Evolutionary conservation across 2,888 invertebrate genomes (phyloP).

Genomic region (Drosophila pegasa): DNA sequence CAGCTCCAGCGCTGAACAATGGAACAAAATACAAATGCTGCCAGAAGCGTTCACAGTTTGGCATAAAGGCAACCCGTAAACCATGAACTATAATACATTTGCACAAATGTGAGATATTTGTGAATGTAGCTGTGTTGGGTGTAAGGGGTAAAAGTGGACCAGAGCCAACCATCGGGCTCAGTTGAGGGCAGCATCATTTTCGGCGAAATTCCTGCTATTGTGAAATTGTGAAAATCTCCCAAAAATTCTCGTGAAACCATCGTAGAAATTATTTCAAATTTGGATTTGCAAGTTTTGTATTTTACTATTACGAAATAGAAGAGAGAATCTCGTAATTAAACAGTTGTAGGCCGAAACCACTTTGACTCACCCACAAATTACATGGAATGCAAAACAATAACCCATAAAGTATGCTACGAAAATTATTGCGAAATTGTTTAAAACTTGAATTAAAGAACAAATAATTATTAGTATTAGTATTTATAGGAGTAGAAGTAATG

Average conservation of each 20-base stretch:
- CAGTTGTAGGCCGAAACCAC: neutral
- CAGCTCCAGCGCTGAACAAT: neutral
- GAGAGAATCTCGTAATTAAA: neutral
- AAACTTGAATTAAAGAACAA: neutral
- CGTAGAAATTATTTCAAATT: neutral
- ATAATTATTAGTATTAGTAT: too few species aligned
- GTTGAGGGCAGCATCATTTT: constrained; percentile 1
- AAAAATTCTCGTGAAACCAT: neutral
- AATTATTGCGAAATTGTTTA: neutral
- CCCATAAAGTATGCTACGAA: neutral
- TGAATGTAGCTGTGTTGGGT: neutral
- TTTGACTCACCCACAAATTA: neutral
- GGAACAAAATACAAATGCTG: neutral
- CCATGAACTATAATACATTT: constrained; percentile 28
- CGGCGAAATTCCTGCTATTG: constrained; percentile 6
- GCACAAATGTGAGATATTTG: constrained; percentile 1
- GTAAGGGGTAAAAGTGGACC: neutral
- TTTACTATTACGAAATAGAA: neutral
- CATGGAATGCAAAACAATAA: neutral
- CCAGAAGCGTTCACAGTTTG: constrained; percentile 19
- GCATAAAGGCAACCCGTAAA: constrained; percentile 8
- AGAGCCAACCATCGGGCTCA: neutral
- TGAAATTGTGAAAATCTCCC: neutral
- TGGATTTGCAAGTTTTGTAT: constrained; percentile 1
- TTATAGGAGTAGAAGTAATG: too few species aligned